phyloP scores from a whole-genome alignment of 1,140 invertebrate genomes.

The Drosophila pseudoananassae region DNA sequence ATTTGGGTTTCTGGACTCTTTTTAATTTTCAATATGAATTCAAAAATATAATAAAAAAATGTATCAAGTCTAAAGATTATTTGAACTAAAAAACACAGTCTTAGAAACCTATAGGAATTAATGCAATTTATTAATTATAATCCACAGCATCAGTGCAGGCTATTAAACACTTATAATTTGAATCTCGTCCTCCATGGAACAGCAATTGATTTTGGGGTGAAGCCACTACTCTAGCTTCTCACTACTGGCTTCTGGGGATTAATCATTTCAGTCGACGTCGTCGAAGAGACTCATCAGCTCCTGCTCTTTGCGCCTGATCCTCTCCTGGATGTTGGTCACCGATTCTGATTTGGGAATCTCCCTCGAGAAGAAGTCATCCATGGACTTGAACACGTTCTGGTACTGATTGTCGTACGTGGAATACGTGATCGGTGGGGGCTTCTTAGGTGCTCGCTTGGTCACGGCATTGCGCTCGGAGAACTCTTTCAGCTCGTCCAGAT shows the following conservation, averaged over 20 bases:
- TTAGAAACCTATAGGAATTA: too few species aligned
- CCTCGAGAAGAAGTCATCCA: conserved; percentile 71
- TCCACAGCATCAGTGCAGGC: neutral
- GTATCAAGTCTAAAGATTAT: too few species aligned
- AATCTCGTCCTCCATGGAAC: neutral
- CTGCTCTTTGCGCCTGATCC: conserved; percentile 70
- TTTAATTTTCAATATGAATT: too few species aligned
- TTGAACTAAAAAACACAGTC: too few species aligned
- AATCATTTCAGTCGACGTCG: conserved; percentile 37
- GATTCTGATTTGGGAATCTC: conserved; percentile 68
- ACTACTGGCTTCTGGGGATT: neutral
- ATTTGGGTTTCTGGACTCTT: too few species aligned
- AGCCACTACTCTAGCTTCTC: conserved; percentile 1
- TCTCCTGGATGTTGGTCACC: conserved; percentile 60
- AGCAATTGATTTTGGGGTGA: neutral
- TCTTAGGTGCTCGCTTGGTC: conserved; percentile 57
- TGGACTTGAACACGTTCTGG: conserved; percentile 62
- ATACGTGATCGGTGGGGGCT: conserved; percentile 21
- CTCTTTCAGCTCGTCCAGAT: conserved; percentile 68
- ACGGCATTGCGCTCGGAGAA: conserved; percentile 62
- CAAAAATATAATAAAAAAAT: too few species aligned
- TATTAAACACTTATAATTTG: conserved; percentile 38
- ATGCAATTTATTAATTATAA: neutral
- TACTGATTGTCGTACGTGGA: conserved; percentile 36
- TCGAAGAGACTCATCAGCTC: conserved; percentile 75